A percentile compares a stretch with the other conserved stretches of the same genome.
These are phyloP conservation scores for Lycia hirtaria DNA, from an alignment of 2,888 invertebrate genomes.

Conservation along the genomic window DNA sequence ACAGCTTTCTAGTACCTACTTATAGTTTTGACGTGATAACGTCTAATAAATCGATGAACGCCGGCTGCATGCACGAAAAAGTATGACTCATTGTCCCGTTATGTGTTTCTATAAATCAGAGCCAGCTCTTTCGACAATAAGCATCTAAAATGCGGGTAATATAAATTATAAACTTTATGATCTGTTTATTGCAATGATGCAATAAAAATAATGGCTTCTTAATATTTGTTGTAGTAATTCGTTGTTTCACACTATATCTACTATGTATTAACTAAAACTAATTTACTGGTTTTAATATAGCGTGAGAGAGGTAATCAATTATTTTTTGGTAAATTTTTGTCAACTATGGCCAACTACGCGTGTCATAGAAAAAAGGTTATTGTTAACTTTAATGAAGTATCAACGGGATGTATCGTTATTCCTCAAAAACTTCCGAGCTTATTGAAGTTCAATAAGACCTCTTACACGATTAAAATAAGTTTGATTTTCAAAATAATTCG, in stretches of 20 bases:
- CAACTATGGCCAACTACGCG: too few species aligned
- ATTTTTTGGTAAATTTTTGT: background rate
- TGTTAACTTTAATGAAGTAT: too few species aligned
- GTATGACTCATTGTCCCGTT: background rate
- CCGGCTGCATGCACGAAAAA: too few species aligned
- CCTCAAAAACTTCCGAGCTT: too few species aligned
- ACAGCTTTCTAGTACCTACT: too few species aligned
- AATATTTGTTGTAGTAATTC: slow-evolving; percentile 29
- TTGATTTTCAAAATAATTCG: too few species aligned
- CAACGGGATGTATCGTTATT: too few species aligned
- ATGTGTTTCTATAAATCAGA: slow-evolving; percentile 7
- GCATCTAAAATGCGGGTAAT: slow-evolving; percentile 22
- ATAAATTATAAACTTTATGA: slow-evolving; percentile 33
- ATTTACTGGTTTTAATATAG: slow-evolving; percentile 7
- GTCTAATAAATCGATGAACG: too few species aligned
- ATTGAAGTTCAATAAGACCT: too few species aligned
- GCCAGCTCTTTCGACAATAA: slow-evolving; percentile 17
- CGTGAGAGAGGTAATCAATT: background rate
- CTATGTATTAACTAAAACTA: slow-evolving; percentile 2
- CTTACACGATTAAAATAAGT: too few species aligned
- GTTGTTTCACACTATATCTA: slow-evolving; percentile 25
- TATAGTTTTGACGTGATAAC: too few species aligned
- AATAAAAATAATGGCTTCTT: slow-evolving; percentile 33
- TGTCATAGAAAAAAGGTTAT: too few species aligned
- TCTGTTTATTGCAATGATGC: slow-evolving; percentile 34